These are phyloP conservation scores for Beaufortia kweichowensis DNA, from an alignment of 2,113 vertebrate species.

Conservation along the genomic window DNA sequence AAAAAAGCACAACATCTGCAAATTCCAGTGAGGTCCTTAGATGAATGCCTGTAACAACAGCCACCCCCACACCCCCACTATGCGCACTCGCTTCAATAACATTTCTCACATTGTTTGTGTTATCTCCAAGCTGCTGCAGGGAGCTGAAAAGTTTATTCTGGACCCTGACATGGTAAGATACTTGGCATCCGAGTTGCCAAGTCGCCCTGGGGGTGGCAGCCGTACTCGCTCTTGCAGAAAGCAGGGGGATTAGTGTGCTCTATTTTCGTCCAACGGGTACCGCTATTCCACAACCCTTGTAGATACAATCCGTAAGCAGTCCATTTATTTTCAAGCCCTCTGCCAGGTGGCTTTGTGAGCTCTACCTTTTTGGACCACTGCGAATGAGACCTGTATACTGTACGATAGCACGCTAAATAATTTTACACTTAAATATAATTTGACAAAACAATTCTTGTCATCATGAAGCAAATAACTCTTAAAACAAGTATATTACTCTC, in stretches of 20 bases:
- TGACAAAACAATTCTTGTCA: too few species aligned
- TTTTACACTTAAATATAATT: too few species aligned
- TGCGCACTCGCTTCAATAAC: constrained; percentile 42
- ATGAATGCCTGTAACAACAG: too few species aligned
- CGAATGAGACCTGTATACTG: constrained; percentile 1
- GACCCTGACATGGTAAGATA: constrained; percentile 41
- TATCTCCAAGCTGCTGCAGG: constrained; percentile 62
- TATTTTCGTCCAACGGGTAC: constrained; percentile 44
- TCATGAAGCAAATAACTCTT: too few species aligned
- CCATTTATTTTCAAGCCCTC: constrained; percentile 39
- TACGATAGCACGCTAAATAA: constrained; percentile 7
- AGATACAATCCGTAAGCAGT: constrained; percentile 36
- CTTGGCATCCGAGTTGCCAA: constrained; percentile 45
- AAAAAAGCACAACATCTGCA: constrained; percentile 21
- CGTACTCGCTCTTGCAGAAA: constrained; percentile 41
- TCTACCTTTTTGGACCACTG: constrained; percentile 16
- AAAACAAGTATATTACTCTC: too few species aligned
- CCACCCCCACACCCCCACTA: constrained; percentile 17
- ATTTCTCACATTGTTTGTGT: constrained; percentile 60
- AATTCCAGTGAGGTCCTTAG: constrained; percentile 30
- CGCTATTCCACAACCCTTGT: constrained; percentile 22
- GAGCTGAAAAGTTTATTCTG: constrained; percentile 50
- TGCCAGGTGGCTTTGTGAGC: constrained; percentile 38
- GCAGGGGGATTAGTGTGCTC: constrained; percentile 45
- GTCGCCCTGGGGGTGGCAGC: constrained; percentile 30